These are phyloP conservation scores for Dicrurus megarhynchus DNA, from an alignment of 2,113 vertebrate genomes.

Conservation along the genomic window DNA sequence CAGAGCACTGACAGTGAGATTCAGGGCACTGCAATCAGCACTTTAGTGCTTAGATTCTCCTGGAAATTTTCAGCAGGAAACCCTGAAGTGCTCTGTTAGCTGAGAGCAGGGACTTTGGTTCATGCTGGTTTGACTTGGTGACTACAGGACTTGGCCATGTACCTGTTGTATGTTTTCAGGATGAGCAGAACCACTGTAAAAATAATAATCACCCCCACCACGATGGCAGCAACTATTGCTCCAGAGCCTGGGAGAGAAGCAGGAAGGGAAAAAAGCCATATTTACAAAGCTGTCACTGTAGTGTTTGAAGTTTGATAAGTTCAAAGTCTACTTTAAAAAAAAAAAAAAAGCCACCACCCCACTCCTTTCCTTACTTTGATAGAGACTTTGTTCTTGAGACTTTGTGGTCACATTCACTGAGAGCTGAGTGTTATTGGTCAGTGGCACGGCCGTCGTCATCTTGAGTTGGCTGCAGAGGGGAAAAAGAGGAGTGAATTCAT, in stretches of 20 bases:
- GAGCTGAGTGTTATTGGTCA: slow-evolving; percentile 13
- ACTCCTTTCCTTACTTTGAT: slow-evolving; percentile 71
- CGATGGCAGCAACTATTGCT: slow-evolving; percentile 90
- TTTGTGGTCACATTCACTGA: slow-evolving; percentile 57
- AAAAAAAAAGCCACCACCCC: background rate
- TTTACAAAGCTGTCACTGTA: background rate
- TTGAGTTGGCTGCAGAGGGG: background rate
- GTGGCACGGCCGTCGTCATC: slow-evolving; percentile 69
- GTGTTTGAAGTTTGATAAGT: background rate
- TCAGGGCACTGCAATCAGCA: background rate
- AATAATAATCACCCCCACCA: slow-evolving; percentile 87
- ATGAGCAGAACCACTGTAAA: slow-evolving; percentile 85
- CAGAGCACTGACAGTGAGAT: background rate
- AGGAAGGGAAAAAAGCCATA: background rate
- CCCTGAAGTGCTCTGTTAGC: background rate
- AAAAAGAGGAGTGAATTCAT: background rate
- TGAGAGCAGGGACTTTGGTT: background rate
- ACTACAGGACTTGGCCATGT: background rate
- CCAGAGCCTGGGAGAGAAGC: slow-evolving; percentile 81
- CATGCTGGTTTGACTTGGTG: background rate
- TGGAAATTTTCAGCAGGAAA: background rate
- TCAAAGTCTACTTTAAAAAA: background rate
- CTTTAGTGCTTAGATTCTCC: background rate
- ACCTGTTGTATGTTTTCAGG: slow-evolving; percentile 96
- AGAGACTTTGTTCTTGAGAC: slow-evolving; percentile 69